A percentile compares a stretch with the other conserved stretches of the same genome.
Conservation (phyloP, 2,797 vertebrate species). For the Crenuchus spilurus region DNA sequence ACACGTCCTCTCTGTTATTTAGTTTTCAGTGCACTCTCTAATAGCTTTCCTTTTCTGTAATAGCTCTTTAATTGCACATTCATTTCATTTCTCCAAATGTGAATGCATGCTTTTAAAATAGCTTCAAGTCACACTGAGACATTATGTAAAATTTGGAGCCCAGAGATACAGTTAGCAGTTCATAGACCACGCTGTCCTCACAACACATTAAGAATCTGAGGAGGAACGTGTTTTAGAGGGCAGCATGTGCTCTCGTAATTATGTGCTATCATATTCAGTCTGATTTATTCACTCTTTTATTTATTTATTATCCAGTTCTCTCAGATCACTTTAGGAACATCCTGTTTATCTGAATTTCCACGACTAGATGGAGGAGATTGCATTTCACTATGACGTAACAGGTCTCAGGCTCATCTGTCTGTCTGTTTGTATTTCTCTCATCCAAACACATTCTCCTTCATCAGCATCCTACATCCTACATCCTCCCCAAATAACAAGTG, state of each 20-base stretch:
- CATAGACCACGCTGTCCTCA: conserved; percentile 9
- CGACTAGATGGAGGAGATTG: not conserved
- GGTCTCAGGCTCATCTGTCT: not conserved
- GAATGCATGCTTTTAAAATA: conserved; percentile 43
- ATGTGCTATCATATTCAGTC: not conserved
- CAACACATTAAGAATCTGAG: conserved; percentile 29
- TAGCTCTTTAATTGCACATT: conserved; percentile 47
- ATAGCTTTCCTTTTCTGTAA: conserved; percentile 27
- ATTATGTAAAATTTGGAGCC: conserved; percentile 41
- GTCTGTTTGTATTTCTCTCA: not conserved
- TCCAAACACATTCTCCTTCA: not conserved
- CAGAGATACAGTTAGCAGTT: conserved; percentile 29
- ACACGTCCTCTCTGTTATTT: conserved; percentile 15
- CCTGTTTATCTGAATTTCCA: not conserved
- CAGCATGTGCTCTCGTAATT: not conserved
- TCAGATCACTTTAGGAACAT: not conserved
- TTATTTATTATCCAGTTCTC: not conserved
- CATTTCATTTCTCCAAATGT: conserved; percentile 33
- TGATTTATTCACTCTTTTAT: not conserved
- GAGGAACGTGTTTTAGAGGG: conserved; percentile 2
- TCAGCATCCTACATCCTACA: not conserved
- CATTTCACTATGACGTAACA: not conserved
- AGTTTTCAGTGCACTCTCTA: conserved; percentile 26
- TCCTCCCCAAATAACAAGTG: not conserved
- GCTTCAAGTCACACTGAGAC: conserved; percentile 35